Evolutionary conservation across 2,888 invertebrate species (phyloP), one percentile per base, ranked within the genome.

Genomic region (Acrocyrtus sp.): DNA sequence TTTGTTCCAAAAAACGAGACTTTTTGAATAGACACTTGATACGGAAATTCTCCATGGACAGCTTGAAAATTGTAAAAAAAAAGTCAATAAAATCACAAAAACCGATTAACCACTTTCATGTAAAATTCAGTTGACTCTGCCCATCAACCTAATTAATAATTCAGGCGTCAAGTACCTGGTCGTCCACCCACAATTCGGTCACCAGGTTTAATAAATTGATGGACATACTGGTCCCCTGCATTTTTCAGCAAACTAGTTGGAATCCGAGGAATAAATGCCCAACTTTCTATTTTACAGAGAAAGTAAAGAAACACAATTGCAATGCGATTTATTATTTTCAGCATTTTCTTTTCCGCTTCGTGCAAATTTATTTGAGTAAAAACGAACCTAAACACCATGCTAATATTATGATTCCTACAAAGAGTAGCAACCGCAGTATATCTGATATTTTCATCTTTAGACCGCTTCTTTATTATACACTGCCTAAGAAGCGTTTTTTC

Each of bases 1-100:
- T 74, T 78, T 4, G 74, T 75, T 8, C 78, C 78, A 27, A 76
- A 75, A n/a, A 79, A 65, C 0, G 79, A 81, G 1, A 79, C 74
- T 51, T 76, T 77, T 45, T 81, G 81, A 22, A 81, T 62, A 4
- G 79, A 79, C 0, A 62, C 77, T 76, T 79, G 79, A 45, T 79
- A 81, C 1, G 78, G 75, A 34, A 80, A 75, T 68, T 79, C 79
- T 43, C 78, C 78, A 57, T 74, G 72, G 10, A 74, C 77, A 17
- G 80, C 80, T 74, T 34, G 6, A 54, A 17, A 24, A 6, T 47
- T 58, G 61, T 5, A 6, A 19, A 10, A 39, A 22, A 27, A 6
- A 48, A 51, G n/a, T 51, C 34, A 17, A n/a, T n/a, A n/a, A n/a
- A n/a, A n/a, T n/a, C n/a, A n/a, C n/a, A n/a, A n/a, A n/a, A n/a